These are phyloP conservation scores for Hemicordylus capensis DNA, from an alignment of 2,113 vertebrate species.

Conservation along the genomic window DNA sequence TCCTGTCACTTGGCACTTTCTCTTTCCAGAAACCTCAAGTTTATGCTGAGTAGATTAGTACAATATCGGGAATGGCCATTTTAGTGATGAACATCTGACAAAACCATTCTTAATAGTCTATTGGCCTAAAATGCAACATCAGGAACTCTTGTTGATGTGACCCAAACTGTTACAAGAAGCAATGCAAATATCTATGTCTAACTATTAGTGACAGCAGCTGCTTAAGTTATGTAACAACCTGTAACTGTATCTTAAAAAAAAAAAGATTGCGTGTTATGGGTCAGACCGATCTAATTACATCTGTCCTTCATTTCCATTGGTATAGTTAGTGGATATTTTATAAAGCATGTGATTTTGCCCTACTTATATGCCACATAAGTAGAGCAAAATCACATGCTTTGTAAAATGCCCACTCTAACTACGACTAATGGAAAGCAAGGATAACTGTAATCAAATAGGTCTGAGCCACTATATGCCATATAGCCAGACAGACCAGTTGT, in stretches of 20 bases:
- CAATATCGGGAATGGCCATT: neutral
- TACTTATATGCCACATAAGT: neutral
- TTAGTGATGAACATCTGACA: neutral
- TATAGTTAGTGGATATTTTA: neutral
- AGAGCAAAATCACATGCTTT: too few relatives aligned
- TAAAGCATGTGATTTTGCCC: neutral
- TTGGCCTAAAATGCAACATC: neutral
- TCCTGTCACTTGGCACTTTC: neutral
- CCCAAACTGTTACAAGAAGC: neutral
- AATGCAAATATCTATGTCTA: neutral
- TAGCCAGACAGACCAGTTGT: neutral
- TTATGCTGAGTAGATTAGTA: neutral
- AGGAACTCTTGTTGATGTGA: neutral
- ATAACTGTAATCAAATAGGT: too few relatives aligned
- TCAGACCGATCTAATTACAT: neutral
- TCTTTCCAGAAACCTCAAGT: neutral
- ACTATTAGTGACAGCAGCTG: neutral
- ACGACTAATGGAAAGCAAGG: too few relatives aligned
- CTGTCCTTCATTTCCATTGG: neutral
- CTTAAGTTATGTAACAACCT: neutral
- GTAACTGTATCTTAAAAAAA: neutral
- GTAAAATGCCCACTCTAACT: too few relatives aligned
- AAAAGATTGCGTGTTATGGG: neutral
- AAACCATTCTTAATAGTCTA: neutral
- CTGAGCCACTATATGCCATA: too few relatives aligned